Percentiles rank a stretch among this genome's conserved stretches.
phyloP scores from a whole-genome alignment of 2,113 vertebrate species.

The Chaenogobius annularis region DNA sequence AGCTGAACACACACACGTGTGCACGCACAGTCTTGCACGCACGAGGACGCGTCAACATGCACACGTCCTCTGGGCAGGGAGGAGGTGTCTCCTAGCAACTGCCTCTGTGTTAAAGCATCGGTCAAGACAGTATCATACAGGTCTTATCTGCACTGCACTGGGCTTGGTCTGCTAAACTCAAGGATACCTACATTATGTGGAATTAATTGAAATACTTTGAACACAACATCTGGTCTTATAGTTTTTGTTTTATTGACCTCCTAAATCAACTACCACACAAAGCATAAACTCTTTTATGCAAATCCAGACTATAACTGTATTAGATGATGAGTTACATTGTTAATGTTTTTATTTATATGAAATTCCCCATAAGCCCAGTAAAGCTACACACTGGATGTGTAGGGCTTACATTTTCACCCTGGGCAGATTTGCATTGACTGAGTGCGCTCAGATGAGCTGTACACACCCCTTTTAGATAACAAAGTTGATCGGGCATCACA shows the following conservation, averaged over 20 bases:
- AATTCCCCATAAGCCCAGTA: slow-evolving; percentile 13
- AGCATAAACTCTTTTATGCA: no score
- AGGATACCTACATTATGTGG: not conserved
- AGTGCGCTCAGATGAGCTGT: slow-evolving; percentile 44
- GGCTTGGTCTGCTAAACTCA: slow-evolving; percentile 29
- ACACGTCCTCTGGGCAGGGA: slow-evolving; percentile 45
- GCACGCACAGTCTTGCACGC: not conserved
- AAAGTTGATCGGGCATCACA: slow-evolving; percentile 56
- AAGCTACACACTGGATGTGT: slow-evolving; percentile 35
- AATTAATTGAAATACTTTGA: not conserved
- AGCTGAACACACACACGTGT: slow-evolving; percentile 15
- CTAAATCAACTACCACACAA: no score
- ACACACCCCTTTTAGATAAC: slow-evolving; percentile 55
- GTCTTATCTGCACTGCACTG: slow-evolving; percentile 25
- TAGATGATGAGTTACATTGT: not conserved
- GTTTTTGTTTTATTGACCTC: no score
- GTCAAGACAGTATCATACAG: slow-evolving; percentile 23
- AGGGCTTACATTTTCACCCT: slow-evolving; percentile 39
- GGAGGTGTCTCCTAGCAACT: slow-evolving; percentile 75
- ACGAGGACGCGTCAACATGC: slow-evolving; percentile 12
- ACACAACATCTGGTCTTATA: no score
- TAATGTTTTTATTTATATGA: not conserved
- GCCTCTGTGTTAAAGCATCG: slow-evolving; percentile 41
- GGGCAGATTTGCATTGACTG: slow-evolving; percentile 64
- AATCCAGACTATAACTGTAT: not conserved